Base-by-base conservation (phyloP, 2,888 invertebrate species). In the Archips xylosteana region DNA sequence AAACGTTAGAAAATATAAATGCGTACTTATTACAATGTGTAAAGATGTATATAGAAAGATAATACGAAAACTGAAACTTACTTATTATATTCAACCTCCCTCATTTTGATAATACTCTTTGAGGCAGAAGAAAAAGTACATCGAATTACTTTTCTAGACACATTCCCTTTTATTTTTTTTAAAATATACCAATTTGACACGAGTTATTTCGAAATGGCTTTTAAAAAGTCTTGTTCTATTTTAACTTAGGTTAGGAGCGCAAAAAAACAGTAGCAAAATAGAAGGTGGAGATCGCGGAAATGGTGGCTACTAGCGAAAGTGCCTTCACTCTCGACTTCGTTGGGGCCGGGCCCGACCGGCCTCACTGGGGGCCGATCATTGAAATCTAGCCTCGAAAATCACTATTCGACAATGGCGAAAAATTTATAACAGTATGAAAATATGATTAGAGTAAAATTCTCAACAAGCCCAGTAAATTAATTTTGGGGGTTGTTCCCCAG, bases 241-340 rank as follows among this genome's bases (percentile, higher is more conserved):
- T 49, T 59, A 6, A 51, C 32, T 47, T 12, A 45, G 23, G 5
- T 45, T 45, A 49, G 23, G 42, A 36, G 6, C 61, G 45, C 51
- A 62, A 72, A 61, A 61, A 62, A 62, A 54, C 54, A 54, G 66
- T 61, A 71, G 71, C 61, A 54, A 67, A 67, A 54, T 57, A 71
- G 60, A 66, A 51, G 60, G 34, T 47, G 66, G 47, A 36, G 49
- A 57, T 39, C 65, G 76, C 82, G 80, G 82, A 80, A 83, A 77
- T 78, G 80, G 76, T 47, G 57, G 61, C 61, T 66, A 71, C 61
- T 79, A 86, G 88, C 89, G 90, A 90, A 90, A 90, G 90, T 83
- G 85, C 90, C 86, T 89, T 90, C 90, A 90, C 90, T 90, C 89
- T 90, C 84, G 81, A 83, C 80, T 74, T 49, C 34, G 63, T 59